These are phyloP conservation scores for Cryptotermes secundus DNA, from an alignment of 1,140 invertebrate species.

Conservation along the genomic window DNA sequence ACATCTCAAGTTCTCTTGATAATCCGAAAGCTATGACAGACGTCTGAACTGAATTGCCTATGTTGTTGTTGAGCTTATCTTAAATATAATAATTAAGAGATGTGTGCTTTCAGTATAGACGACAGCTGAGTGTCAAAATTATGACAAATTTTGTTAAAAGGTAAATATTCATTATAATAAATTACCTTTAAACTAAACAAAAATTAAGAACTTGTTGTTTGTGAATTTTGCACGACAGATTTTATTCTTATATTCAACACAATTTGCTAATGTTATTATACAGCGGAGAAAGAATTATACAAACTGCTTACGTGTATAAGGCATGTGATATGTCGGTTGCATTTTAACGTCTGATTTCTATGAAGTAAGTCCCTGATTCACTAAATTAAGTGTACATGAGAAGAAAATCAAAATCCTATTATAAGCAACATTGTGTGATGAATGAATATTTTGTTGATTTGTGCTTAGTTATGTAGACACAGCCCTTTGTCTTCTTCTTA, in stretches of 20 bases:
- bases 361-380: not conserved
- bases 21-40: not conserved
- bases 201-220: slow-evolving; percentile 25
- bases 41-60: slow-evolving; percentile 4
- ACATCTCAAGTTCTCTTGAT: slow-evolving; percentile 16
- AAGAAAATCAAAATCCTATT: slow-evolving; percentile 16
- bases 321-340: not conserved
- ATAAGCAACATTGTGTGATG: not conserved
- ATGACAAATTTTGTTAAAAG: slow-evolving; percentile 22
- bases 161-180: slow-evolving; percentile 12
- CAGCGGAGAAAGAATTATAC: not conserved
- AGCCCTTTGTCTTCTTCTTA: not conserved
- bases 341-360: slow-evolving; percentile 5
- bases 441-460: not conserved
- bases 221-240: slow-evolving; percentile 27
- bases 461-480: not conserved
- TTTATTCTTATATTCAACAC: slow-evolving; percentile 26
- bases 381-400: not conserved
- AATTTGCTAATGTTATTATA: slow-evolving; percentile 29
- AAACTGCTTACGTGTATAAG: not conserved
- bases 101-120: slow-evolving; percentile 2
- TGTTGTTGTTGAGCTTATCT: slow-evolving; percentile 24
- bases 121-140: not conserved
- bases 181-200: not conserved
- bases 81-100: slow-evolving; percentile 22